Percentiles rank a stretch among this genome's conserved stretches.
phyloP scores from a whole-genome alignment of 2,113 vertebrate species.

The Eulacestoma nigropectus region DNA sequence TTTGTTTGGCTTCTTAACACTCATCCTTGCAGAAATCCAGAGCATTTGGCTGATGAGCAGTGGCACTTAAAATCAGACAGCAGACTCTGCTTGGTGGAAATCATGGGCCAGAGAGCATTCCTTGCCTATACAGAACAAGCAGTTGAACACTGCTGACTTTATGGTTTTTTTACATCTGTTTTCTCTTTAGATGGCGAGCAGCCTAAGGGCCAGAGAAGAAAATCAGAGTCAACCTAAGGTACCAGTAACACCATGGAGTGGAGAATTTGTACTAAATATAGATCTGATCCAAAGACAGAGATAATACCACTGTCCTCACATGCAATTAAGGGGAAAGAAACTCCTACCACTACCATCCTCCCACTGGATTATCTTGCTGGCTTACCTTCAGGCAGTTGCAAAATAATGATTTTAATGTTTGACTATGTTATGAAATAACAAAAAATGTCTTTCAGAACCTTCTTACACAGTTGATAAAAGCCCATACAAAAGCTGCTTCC shows the following conservation, averaged over 20 bases:
- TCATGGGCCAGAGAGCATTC: background rate
- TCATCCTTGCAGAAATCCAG: background rate
- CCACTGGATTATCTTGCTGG: background rate
- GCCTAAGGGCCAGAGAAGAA: background rate
- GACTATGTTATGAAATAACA: background rate
- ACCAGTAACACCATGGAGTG: background rate
- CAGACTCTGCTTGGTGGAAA: background rate
- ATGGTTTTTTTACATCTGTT: accelerated
- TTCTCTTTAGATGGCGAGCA: accelerated
- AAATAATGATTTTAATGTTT: background rate
- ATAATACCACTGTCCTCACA: background rate
- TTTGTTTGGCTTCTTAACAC: background rate
- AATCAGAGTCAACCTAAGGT: background rate
- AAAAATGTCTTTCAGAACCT: background rate
- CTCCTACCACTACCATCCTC: background rate
- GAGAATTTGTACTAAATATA: background rate
- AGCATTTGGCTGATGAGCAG: background rate
- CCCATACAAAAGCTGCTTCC: background rate
- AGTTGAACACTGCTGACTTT: background rate
- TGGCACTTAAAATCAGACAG: background rate
- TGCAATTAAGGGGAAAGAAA: background rate
- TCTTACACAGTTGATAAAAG: background rate
- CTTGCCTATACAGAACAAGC: background rate
- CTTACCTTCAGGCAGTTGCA: background rate
- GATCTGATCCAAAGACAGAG: background rate